These are phyloP conservation scores for Sinhomidia bicolor DNA, from an alignment of 2,888 invertebrate genomes.

Conservation along the genomic window DNA sequence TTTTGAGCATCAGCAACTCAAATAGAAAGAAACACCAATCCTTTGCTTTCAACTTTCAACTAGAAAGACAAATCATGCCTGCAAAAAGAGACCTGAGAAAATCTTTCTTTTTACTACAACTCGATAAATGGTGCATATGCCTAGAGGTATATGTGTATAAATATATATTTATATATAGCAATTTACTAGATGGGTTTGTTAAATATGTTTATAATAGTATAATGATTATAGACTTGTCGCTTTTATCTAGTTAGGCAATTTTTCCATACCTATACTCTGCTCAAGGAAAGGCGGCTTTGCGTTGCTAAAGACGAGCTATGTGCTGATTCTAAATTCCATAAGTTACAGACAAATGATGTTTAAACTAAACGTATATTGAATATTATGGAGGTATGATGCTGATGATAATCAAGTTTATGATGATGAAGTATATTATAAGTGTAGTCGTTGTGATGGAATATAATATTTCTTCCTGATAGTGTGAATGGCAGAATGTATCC, in stretches of 20 bases:
- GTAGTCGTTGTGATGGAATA: background rate
- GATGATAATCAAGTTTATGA: slow-evolving; percentile 20
- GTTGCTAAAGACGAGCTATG: background rate
- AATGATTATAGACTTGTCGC: no score
- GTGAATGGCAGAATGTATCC: slow-evolving; percentile 14
- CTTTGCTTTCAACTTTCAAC: no score
- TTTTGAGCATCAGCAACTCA: no score
- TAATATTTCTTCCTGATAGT: slow-evolving; percentile 30
- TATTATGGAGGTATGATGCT: slow-evolving; percentile 25
- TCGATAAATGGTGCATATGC: no score
- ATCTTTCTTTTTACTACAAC: no score
- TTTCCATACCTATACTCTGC: background rate
- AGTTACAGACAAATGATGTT: background rate
- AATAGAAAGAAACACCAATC: no score
- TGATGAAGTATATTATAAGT: slow-evolving; percentile 29
- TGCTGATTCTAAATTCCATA: slow-evolving; percentile 15
- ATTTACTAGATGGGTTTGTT: background rate
- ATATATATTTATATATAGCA: background rate
- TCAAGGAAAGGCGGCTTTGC: background rate
- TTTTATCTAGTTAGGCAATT: background rate
- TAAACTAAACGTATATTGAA: background rate
- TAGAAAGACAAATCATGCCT: no score
- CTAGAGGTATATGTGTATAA: no score
- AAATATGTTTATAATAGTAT: background rate
- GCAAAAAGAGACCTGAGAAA: no score